Conservation (phyloP, 1,140 invertebrate genomes). For the Drosophila oshimai region DNA sequence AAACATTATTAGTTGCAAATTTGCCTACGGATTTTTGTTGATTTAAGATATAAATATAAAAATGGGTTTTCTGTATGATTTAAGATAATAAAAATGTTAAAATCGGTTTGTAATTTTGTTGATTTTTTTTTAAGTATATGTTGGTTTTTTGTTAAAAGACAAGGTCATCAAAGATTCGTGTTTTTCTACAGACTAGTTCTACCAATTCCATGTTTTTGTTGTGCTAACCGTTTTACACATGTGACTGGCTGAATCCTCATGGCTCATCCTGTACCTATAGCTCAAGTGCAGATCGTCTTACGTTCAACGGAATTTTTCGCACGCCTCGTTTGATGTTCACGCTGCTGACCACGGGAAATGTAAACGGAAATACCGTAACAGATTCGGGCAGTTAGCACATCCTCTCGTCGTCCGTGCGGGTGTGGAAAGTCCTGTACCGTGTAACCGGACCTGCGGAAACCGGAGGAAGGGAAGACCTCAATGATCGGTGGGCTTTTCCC, state of each 20-base stretch:
- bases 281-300: slow-evolving; percentile 49
- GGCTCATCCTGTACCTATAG: not conserved
- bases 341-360: slow-evolving; percentile 29
- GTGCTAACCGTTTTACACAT: slow-evolving; percentile 29
- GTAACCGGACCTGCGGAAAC: slow-evolving; percentile 56
- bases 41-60: too few relatives aligned
- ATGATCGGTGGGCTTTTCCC: slow-evolving; percentile 44
- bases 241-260: slow-evolving; percentile 12
- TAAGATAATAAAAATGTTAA: not conserved
- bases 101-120: too few relatives aligned
- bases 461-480: slow-evolving; percentile 4
- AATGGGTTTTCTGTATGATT: too few relatives aligned
- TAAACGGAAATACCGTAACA: slow-evolving; percentile 72
- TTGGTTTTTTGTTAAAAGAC: not conserved
- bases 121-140: not conserved
- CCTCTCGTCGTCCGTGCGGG: slow-evolving; percentile 3
- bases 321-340: slow-evolving; percentile 68
- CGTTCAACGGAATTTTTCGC: slow-evolving; percentile 68
- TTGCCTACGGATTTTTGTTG: too few relatives aligned
- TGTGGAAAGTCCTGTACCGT: slow-evolving; percentile 42
- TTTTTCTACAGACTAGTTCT: not conserved
- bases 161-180: not conserved
- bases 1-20: too few relatives aligned
- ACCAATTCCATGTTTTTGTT: slow-evolving; percentile 25
- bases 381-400: slow-evolving; percentile 46